Evolutionary conservation across 2,888 invertebrate genomes (phyloP).

Genomic region (Deroplatys truncata): DNA sequence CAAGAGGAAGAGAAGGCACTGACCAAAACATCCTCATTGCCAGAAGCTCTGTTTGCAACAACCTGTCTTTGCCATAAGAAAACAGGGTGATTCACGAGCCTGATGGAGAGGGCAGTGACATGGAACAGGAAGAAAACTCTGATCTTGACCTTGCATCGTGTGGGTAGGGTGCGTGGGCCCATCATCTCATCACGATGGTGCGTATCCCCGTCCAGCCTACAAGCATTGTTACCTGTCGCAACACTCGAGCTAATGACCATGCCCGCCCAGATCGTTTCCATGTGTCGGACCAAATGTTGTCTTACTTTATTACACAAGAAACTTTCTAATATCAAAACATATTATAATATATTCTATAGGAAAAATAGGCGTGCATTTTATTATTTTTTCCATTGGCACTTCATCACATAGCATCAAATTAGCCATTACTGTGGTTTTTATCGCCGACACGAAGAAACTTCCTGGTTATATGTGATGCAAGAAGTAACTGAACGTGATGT

Average conservation of each 20-base stretch:
- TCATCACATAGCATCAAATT: background rate
- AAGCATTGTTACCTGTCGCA: background rate
- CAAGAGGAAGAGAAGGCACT: background rate
- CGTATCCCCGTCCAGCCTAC: background rate
- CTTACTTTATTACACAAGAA: background rate
- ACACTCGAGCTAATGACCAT: background rate
- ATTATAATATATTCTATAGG: background rate
- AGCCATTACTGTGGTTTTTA: background rate
- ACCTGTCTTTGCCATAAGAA: background rate
- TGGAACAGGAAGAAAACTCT: background rate
- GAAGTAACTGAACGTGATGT: background rate
- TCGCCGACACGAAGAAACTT: background rate
- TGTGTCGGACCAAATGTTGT: background rate
- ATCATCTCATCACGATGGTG: background rate
- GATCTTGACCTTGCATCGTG: background rate
- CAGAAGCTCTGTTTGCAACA: background rate
- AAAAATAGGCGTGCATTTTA: background rate
- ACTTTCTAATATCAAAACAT: background rate
- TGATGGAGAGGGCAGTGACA: background rate
- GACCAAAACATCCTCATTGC: background rate
- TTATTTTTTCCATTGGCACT: background rate
- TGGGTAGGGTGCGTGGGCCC: background rate
- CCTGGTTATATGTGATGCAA: background rate
- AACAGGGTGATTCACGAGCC: background rate
- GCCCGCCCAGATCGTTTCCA: background rate